A percentile compares a stretch with the other conserved stretches of the same genome.
Conservation (phyloP, 2,113 vertebrate species). For the Microtus montanus region DNA sequence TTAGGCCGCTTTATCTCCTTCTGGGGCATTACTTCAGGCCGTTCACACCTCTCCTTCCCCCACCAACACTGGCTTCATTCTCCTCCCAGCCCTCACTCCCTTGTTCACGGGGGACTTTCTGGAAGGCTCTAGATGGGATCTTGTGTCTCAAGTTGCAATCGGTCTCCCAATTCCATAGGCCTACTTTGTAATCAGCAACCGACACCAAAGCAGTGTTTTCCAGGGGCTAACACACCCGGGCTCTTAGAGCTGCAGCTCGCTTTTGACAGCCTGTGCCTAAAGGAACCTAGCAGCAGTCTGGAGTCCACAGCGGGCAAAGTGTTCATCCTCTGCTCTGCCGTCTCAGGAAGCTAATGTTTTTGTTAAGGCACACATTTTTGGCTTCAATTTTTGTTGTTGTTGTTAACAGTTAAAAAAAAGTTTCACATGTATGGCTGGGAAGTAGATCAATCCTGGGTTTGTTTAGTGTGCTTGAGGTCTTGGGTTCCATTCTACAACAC, state of each 20-base stretch:
- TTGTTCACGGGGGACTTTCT: neutral
- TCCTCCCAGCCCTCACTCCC: neutral
- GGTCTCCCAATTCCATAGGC: neutral
- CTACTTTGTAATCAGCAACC: neutral
- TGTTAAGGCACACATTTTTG: neutral
- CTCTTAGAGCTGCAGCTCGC: neutral
- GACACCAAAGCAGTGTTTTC: neutral
- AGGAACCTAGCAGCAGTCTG: neutral
- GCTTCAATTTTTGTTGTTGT: neutral
- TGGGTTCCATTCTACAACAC: neutral
- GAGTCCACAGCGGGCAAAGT: neutral
- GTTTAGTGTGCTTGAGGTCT: neutral
- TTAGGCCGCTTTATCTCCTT: constrained; percentile 39
- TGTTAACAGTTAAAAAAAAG: neutral
- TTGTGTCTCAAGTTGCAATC: neutral
- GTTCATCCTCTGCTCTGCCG: neutral
- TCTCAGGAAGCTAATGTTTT: neutral
- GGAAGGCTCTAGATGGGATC: neutral
- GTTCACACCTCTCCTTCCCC: constrained; percentile 51
- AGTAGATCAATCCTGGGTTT: neutral
- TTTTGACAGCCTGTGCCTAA: neutral
- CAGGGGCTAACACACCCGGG: neutral
- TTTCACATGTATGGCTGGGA: neutral
- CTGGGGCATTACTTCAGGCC: constrained; percentile 13
- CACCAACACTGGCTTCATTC: neutral